A percentile compares a stretch with the other conserved stretches of the same genome.
Conservation (phyloP, 2,888 invertebrate species). For the Diarsia rubi region DNA sequence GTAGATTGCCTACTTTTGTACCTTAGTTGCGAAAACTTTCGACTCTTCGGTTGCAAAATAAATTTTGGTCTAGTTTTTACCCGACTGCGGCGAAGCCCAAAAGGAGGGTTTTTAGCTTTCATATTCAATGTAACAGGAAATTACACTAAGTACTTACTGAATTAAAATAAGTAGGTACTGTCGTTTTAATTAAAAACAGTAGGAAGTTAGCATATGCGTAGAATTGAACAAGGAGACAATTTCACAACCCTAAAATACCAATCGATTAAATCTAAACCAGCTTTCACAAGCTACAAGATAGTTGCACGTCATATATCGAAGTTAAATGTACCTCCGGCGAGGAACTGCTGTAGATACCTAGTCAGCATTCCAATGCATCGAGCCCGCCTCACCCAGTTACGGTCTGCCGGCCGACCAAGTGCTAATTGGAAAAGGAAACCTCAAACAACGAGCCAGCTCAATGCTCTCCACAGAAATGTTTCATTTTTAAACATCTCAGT, state of each 20-base stretch:
- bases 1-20: conserved; percentile 21
- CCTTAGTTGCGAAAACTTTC: conserved; percentile 38
- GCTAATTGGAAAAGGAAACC: conserved; percentile 91
- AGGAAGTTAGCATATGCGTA: background rate
- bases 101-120: background rate
- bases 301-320: conserved; percentile 66
- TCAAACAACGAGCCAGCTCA: conserved; percentile 90
- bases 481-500: conserved; percentile 88
- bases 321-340: conserved; percentile 76
- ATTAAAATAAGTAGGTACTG: background rate
- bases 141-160: too few species aligned
- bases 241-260: conserved; percentile 34
- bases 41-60: background rate
- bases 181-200: background rate
- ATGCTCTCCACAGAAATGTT: conserved; percentile 90
- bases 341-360: conserved; percentile 77
- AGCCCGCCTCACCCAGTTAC: conserved; percentile 89
- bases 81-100: too few species aligned
- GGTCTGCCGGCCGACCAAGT: conserved; percentile 87
- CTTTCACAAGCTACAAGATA: conserved; percentile 60
- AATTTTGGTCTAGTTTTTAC: background rate
- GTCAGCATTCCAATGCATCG: conserved; percentile 83
- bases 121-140: background rate
- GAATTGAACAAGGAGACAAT: background rate
- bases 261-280: conserved; percentile 56